These are phyloP conservation scores for Platycheirus rosarum DNA, from an alignment of 2,888 invertebrate genomes.

Conservation along the genomic window DNA sequence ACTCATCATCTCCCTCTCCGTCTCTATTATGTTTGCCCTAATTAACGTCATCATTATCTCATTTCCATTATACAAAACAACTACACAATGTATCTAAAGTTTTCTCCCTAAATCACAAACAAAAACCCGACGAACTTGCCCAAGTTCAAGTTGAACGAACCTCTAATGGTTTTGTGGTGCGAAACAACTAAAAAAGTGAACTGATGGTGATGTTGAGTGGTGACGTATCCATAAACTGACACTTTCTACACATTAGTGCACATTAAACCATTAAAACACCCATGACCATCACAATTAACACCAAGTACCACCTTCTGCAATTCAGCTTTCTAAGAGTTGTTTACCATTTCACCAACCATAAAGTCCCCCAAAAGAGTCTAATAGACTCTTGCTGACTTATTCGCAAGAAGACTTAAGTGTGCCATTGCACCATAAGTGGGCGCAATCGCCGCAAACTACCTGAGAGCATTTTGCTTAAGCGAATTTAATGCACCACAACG, in stretches of 20 bases:
- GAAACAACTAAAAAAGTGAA: constrained; percentile 45
- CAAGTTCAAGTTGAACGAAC: constrained; percentile 72
- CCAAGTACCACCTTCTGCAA: background rate
- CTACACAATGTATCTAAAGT: background rate
- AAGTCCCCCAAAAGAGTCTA: constrained; percentile 2
- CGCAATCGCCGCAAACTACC: constrained; percentile 53
- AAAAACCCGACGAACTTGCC: background rate
- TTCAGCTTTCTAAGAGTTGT: constrained; percentile 57
- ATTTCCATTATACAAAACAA: constrained; percentile 7
- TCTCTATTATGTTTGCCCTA: constrained; percentile 13
- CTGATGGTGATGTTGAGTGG: background rate
- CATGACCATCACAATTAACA: constrained; percentile 32
- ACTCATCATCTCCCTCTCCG: constrained; percentile 2
- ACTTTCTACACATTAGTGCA: constrained; percentile 62
- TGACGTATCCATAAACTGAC: constrained; percentile 9
- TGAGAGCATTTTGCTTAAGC: constrained; percentile 16
- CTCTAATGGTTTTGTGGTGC: background rate
- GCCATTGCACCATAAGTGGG: constrained; percentile 61
- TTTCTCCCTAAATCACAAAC: constrained; percentile 1
- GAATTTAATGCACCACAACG: constrained; percentile 23
- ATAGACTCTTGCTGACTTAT: background rate
- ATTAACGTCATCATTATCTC: constrained; percentile 5
- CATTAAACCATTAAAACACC: constrained; percentile 17
- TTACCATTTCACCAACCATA: constrained; percentile 43
- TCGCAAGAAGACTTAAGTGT: constrained; percentile 43